Evolutionary conservation across 2,797 vertebrate species (phyloP), one percentile per base, ranked within the genome.

Genomic region (Sciurus vulgaris): DNA sequence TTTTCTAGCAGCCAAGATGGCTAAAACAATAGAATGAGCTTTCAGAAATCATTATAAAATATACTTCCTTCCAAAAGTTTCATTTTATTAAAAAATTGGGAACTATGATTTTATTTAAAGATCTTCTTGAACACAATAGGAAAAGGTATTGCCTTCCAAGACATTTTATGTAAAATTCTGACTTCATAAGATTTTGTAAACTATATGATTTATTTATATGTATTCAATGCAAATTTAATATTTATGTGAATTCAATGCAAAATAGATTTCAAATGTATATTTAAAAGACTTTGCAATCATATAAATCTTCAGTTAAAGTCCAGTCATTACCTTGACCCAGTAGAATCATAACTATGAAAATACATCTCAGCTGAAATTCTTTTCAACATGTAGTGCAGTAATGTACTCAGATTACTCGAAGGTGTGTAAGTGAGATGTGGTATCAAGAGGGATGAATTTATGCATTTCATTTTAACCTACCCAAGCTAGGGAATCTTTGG

Each of bases 381-480:
- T 86, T 91, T 91, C 20, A 89, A 26, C 1, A 26, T 67, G 17
- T 4, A 51, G 35, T 70, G 12, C 2, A 93, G 33, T 54, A 81
- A 73, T 56, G 30, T 59, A 47, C 24, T 33, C n/a, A 91, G 24
- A 74, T 6, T 59, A 76, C 35, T 38, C 73, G 54, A 72, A 94
- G 15, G 14, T 56, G 5, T 89, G 81, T 81, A 84, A 69, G 41
- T 35, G 3, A 94, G 56, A 67, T 47, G 30, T 41, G n/a, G 35
- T 73, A 61, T 59, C 54, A 51, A 18, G 38, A 95, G 51, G 33
- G 38, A 76, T 89, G 30, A 70, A 97, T 84, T 93, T 79, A 82
- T 86, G 41, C 61, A 88, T 96, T 96, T 92, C 81, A 86, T 94
- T 95, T 96, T 92, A 93, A 92, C 15, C 20, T 95, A 65, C 84